phyloP scores from a whole-genome alignment of 2,113 vertebrate species.

The Orcinus orca region DNA sequence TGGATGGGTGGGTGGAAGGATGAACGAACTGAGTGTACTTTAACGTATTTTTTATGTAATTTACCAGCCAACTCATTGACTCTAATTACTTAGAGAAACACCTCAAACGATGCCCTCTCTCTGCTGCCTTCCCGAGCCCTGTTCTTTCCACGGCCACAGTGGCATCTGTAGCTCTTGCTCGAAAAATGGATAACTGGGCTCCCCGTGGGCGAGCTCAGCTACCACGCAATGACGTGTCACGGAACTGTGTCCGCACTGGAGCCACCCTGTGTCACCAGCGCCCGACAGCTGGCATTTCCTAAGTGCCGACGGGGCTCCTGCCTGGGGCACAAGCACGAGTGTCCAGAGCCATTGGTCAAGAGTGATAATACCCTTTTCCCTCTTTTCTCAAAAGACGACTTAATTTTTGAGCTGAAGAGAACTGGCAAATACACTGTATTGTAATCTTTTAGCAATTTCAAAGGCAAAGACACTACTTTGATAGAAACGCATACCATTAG shows the following conservation, averaged over 20 bases:
- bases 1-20: background rate
- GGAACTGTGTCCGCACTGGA: background rate
- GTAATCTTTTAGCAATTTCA: constrained; percentile 7
- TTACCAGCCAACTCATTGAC: background rate
- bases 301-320: background rate
- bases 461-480: background rate
- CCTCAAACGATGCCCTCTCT: background rate
- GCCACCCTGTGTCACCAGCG: background rate
- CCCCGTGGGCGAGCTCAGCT: background rate
- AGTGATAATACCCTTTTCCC: background rate
- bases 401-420: background rate
- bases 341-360: background rate
- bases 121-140: background rate
- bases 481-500: background rate
- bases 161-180: background rate
- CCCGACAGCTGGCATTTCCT: rapidly evolving
- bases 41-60: background rate
- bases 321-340: background rate
- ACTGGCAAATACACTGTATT: background rate
- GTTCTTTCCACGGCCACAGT: background rate
- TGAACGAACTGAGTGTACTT: background rate
- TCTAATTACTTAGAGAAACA: background rate
- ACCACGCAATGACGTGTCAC: background rate
- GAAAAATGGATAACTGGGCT: background rate
- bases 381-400: background rate